phyloP scores from a whole-genome alignment of 2,113 vertebrate species.

The Triplophysa tibetana region DNA sequence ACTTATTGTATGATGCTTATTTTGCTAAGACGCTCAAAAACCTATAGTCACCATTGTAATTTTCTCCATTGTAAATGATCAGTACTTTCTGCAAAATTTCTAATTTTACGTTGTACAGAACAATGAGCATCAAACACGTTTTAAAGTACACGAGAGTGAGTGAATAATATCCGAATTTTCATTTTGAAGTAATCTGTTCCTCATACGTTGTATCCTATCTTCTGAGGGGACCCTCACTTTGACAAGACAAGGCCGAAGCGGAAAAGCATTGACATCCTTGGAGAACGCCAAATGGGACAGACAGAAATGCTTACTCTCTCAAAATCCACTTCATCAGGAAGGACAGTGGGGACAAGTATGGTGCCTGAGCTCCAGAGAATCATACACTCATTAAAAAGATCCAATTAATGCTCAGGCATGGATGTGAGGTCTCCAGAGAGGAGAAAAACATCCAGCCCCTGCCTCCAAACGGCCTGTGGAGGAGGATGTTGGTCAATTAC shows the following conservation, averaged over 20 bases:
- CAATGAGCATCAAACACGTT: too few species aligned
- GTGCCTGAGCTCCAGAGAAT: slow-evolving; percentile 20
- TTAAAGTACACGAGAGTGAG: too few species aligned
- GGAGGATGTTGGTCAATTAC: slow-evolving; percentile 29
- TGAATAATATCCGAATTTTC: too few species aligned
- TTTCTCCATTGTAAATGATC: too few species aligned
- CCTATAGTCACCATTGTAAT: too few species aligned
- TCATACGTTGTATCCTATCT: neutral
- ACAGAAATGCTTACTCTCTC: slow-evolving; percentile 37
- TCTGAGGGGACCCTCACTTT: neutral
- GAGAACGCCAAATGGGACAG: neutral
- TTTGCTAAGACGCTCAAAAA: too few species aligned
- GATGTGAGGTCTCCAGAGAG: slow-evolving; percentile 21
- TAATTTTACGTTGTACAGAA: too few species aligned
- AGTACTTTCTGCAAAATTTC: too few species aligned
- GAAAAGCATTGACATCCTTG: neutral
- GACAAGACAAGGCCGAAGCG: neutral
- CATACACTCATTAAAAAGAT: slow-evolving; percentile 35
- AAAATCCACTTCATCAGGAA: slow-evolving; percentile 36
- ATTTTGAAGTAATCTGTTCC: neutral
- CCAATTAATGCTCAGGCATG: slow-evolving; percentile 38
- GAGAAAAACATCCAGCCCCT: neutral
- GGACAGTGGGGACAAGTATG: slow-evolving; percentile 11
- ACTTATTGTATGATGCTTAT: too few species aligned
- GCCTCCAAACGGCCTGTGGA: neutral